phyloP scores from a whole-genome alignment of 1,140 invertebrate genomes.

The Cryptotermes secundus region DNA sequence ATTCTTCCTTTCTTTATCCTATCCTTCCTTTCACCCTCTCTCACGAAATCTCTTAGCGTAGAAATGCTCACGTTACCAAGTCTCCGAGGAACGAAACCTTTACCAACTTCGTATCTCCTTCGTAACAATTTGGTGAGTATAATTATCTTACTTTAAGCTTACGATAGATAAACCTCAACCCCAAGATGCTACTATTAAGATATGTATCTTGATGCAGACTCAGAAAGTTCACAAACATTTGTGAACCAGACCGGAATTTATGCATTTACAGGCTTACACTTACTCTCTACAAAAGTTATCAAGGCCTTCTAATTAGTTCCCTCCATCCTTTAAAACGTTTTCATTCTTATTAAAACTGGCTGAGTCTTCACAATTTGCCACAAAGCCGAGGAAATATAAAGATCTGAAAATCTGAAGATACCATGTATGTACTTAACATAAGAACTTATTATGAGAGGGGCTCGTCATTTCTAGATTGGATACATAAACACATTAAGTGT shows the following conservation, averaged over 20 bases:
- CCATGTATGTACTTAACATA: no score
- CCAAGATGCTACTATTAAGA: not conserved
- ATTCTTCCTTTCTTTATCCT: no score
- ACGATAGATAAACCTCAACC: not conserved
- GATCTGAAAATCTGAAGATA: no score
- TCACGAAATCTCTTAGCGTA: no score
- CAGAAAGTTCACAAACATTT: slow-evolving; percentile 1
- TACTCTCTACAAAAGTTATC: not conserved
- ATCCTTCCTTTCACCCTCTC: no score
- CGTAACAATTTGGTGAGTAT: not conserved
- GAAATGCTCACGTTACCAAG: not conserved
- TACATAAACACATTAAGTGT: no score
- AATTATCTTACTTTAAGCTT: not conserved
- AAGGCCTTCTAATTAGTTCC: not conserved
- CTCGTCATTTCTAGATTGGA: no score
- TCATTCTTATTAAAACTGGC: no score
- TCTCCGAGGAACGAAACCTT: not conserved
- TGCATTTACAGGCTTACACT: not conserved
- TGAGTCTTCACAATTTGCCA: no score
- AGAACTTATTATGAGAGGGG: no score
- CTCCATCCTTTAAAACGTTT: not conserved
- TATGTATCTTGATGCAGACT: not conserved
- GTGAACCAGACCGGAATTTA: slow-evolving; percentile 4
- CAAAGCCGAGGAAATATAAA: no score
- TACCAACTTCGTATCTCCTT: not conserved